Base-by-base conservation (phyloP, 2,888 invertebrate genomes). In the Thereva nobilitata region DNA sequence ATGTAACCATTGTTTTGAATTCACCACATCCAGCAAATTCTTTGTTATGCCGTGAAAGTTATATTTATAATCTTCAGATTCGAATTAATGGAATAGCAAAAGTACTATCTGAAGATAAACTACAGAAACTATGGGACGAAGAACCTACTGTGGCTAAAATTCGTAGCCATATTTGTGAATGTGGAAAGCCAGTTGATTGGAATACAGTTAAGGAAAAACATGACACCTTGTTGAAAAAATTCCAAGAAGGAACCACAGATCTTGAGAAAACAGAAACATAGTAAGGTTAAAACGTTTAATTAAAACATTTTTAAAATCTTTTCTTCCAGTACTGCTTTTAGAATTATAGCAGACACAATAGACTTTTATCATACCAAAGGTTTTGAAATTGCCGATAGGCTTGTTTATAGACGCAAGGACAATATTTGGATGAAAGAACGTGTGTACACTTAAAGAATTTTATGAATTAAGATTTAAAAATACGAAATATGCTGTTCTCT, bases 281-380 rank as follows among this genome's bases (percentile, higher is more conserved):
- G 80, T 80, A 68, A 68, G 75, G 74, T 23, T 9, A 7, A 35
- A 52, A 37, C 12, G 5, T 4, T 37, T 37, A 37, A 37, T 37
- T 57, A 37, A 34, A 34, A 4, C 8, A 4, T 9, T 57, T 44
- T 47, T 57, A 5, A 57, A 7, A 3, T 59, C 57, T n/a, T 44
- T 1, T 23, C 38, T 67, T 57, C 4, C 66, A 79, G 79, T 67
- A 79, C 79, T 38, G 79, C 74, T 6, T 77, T 79, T 38, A 75
- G 76, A 64, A 74, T 80, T n/a, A 53, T 73, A 8, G 73, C 80
- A 1, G 72, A 73, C 40, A 70, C 72, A 12, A 77, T 79, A 74
- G 80, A 79, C 50, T 79, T 79, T 61, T 75, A 78, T n/a, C 77
- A 76, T 45, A n/a, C 41, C 35, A 73, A 74, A 40, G 6, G 50